A percentile compares a stretch with the other conserved stretches of the same genome.
Evolutionary conservation across 2,888 invertebrate genomes (phyloP).

Genomic region (Tortricodes alternella): DNA sequence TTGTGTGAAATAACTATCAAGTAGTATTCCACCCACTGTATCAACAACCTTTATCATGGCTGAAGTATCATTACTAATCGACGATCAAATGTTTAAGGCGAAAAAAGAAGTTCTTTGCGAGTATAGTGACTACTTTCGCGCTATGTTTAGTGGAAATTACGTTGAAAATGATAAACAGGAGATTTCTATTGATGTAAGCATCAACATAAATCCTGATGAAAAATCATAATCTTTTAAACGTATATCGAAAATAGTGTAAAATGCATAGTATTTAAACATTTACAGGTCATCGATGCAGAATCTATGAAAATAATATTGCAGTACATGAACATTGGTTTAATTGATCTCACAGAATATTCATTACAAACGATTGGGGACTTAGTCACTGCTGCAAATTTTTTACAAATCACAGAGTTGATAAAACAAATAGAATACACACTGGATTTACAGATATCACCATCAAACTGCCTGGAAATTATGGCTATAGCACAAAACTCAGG

Average conservation of each 20-base stretch:
- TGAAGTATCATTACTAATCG: constrained; percentile 55
- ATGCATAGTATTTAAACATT: constrained; percentile 32
- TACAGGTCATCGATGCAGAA: constrained; percentile 63
- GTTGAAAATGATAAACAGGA: constrained; percentile 60
- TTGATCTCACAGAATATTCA: constrained; percentile 59
- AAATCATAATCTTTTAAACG: not conserved
- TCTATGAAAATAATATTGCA: constrained; percentile 62
- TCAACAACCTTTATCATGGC: constrained; percentile 37
- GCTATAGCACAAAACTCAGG: constrained; percentile 59
- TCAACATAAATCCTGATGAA: not conserved
- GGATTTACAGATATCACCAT: constrained; percentile 49
- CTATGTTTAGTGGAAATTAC: constrained; percentile 75
- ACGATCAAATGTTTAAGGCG: constrained; percentile 54
- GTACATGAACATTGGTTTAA: constrained; percentile 63
- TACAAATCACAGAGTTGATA: constrained; percentile 67
- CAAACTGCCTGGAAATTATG: constrained; percentile 64
- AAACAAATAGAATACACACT: constrained; percentile 66
- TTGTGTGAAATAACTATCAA: too few species aligned
- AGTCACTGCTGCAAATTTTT: constrained; percentile 62
- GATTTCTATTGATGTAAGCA: constrained; percentile 66
- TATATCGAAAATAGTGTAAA: not conserved
- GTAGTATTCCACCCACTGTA: too few species aligned
- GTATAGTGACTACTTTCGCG: constrained; percentile 73
- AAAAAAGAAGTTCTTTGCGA: constrained; percentile 59
- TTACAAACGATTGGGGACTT: constrained; percentile 53